A percentile compares a stretch with the other conserved stretches of the same genome.
Evolutionary conservation across 2,888 invertebrate species (phyloP).

Genomic region (Netelia virgata): DNA sequence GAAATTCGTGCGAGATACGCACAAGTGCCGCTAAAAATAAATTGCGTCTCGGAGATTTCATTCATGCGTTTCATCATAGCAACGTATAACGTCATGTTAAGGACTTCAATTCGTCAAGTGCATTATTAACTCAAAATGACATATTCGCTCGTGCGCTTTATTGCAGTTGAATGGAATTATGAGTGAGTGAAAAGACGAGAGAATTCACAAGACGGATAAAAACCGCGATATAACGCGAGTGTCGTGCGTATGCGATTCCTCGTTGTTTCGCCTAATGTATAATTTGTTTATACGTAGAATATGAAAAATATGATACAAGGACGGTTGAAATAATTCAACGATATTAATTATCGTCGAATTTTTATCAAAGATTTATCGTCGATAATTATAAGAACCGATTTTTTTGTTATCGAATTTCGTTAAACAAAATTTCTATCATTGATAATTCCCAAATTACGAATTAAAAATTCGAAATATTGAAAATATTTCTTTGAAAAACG

Average conservation of each 20-base stretch:
- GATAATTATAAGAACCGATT: too few species aligned
- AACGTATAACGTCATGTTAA: not conserved
- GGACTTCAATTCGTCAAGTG: not conserved
- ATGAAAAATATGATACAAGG: not conserved
- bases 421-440: too few species aligned
- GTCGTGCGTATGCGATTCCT: not conserved
- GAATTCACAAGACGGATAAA: constrained; percentile 1
- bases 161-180: constrained; percentile 20
- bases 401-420: too few species aligned
- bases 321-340: not conserved
- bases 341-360: not conserved
- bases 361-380: not conserved
- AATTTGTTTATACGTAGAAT: not conserved
- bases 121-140: not conserved
- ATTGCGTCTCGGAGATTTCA: not conserved
- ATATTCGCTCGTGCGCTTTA: constrained; percentile 1
- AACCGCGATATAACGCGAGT: not conserved
- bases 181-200: not conserved
- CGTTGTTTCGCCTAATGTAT: not conserved
- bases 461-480: not conserved
- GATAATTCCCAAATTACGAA: too few species aligned
- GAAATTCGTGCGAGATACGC: too few species aligned
- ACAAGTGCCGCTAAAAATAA: not conserved
- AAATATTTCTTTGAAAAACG: not conserved
- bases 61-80: not conserved